These are phyloP conservation scores for Argya squamiceps DNA, from an alignment of 2,797 vertebrate genomes.

Conservation along the genomic window DNA sequence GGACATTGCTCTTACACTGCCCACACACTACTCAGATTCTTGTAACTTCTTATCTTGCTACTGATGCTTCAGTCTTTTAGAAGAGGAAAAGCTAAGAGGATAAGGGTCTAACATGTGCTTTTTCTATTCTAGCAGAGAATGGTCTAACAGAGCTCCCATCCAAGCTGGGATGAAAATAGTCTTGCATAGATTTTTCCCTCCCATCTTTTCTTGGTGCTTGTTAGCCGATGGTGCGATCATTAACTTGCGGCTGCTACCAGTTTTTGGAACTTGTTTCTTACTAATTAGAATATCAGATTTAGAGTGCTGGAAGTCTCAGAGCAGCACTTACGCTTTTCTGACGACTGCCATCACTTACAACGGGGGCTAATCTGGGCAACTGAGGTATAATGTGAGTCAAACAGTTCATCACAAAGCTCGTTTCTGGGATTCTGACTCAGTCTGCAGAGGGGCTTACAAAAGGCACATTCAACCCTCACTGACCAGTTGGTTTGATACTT, in stretches of 20 bases:
- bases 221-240: slow-evolving; percentile 24
- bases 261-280: background rate
- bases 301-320: background rate
- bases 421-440: background rate
- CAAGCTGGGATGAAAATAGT: background rate
- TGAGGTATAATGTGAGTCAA: background rate
- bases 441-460: background rate
- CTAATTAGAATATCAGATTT: slow-evolving; percentile 45
- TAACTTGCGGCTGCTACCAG: background rate
- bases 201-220: background rate
- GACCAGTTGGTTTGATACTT: background rate
- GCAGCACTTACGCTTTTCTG: background rate
- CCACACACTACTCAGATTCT: background rate
- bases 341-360: background rate
- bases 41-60: background rate
- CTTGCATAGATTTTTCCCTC: background rate
- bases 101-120: background rate
- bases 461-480: background rate
- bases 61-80: background rate
- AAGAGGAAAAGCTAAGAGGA: background rate
- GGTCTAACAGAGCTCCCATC: background rate
- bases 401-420: background rate
- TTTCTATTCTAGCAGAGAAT: background rate
- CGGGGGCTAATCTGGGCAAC: background rate
- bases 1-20: background rate